A percentile compares a stretch with the other conserved stretches of the same genome.
Evolutionary conservation across 2,797 vertebrate genomes (phyloP).

Genomic region (Mycteria americana): DNA sequence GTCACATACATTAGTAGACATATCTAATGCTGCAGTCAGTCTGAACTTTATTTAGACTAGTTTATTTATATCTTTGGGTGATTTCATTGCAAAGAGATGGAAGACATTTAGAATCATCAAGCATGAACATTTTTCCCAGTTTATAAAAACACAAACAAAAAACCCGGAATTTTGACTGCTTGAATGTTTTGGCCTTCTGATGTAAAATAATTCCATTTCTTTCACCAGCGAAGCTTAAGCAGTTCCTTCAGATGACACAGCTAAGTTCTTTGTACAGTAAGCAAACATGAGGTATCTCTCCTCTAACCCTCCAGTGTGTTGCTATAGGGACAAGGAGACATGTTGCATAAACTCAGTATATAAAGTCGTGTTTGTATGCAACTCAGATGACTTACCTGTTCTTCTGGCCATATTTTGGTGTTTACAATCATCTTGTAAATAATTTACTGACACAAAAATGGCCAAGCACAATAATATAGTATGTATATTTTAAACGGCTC

Average conservation of each 20-base stretch:
- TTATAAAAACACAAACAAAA: background rate
- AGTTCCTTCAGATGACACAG: background rate
- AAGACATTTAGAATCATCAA: background rate
- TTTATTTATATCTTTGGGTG: constrained; percentile 76
- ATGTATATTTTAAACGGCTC: background rate
- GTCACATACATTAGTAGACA: constrained; percentile 66
- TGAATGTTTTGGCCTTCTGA: background rate
- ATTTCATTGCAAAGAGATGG: constrained; percentile 66
- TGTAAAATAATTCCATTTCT: background rate
- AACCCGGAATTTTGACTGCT: background rate
- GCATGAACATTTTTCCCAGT: background rate
- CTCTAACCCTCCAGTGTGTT: background rate
- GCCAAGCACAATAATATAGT: background rate
- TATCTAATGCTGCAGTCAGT: constrained; percentile 53
- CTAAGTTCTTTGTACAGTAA: background rate
- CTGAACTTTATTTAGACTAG: constrained; percentile 73
- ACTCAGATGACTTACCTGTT: background rate
- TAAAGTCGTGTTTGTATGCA: background rate
- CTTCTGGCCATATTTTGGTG: background rate
- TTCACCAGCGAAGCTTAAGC: background rate
- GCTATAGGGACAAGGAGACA: background rate
- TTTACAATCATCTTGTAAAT: background rate
- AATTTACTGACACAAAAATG: background rate
- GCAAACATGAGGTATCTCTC: background rate
- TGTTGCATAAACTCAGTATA: background rate